Evolutionary conservation across 2,888 invertebrate species (phyloP), one percentile per base, ranked within the genome.

Genomic region (Dione vanillae): DNA sequence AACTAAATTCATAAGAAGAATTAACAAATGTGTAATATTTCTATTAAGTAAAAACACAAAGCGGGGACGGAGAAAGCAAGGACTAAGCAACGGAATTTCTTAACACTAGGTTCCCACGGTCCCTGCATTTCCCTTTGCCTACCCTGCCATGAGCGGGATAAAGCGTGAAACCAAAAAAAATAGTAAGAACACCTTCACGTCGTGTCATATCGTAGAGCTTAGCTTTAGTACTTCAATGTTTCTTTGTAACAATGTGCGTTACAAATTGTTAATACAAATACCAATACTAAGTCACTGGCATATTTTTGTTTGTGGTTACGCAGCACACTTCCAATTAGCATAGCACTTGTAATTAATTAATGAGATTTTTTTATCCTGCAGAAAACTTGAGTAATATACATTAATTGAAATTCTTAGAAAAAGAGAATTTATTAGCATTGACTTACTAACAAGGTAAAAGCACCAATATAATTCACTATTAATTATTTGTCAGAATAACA

Each of bases 401-500:
- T 16, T 56, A 56, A 56, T 16, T 54, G 7, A 56, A 16, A 40
- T 56, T 56, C 16, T 56, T 56, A 37, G 12, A 11, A 11, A 16
- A 56, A 56, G 2, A 56, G 6, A 37, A 37, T 56, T 54, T 54
- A 16, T 56, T 56, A 37, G 56, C 56, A 56, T 56, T 40, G 37
- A 56, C 9, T 56, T 37, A n/a, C n/a, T 10, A 5, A 56, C 37
- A 56, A 56, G 56, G 56, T 54, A 54, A 54, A 54, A 54, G 54
- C 37, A 40, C 2, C 14, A 11, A 56, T 6, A 40, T 16, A 56
- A 56, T 56, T 56, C 16, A 1, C 10, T 11, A 56, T 16, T 40
- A 37, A 19, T 37, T 16, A 11, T 40, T 56, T 40, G 10, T 16
- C 37, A 16, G 56, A 56, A 56, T 56, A 56, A 16, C 37, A 56